Percentiles rank a stretch among this genome's conserved stretches.
phyloP scores from a whole-genome alignment of 2,797 vertebrate genomes.

The Rhynchotus rufescens region DNA sequence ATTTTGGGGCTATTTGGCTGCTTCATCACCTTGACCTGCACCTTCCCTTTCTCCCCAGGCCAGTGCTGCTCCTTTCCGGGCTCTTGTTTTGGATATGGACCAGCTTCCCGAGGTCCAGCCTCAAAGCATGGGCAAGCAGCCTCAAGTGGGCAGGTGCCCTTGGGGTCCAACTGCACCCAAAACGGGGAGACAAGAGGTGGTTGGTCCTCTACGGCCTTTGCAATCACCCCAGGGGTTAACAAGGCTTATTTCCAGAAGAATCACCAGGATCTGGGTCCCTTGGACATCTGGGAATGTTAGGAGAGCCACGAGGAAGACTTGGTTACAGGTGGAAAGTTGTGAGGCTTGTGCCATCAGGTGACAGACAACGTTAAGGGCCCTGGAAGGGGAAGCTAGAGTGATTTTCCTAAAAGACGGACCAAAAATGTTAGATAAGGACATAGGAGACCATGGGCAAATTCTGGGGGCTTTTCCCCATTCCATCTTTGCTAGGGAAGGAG shows the following conservation, averaged over 20 bases:
- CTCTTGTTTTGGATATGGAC: neutral
- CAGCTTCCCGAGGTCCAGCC: neutral
- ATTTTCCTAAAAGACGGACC: neutral
- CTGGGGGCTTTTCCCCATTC: neutral
- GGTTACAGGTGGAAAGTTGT: neutral
- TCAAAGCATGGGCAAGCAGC: neutral
- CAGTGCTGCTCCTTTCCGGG: neutral
- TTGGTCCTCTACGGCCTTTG: neutral
- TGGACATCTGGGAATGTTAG: neutral
- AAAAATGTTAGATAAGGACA: neutral
- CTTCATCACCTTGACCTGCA: fast-evolving
- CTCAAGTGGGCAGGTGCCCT: neutral
- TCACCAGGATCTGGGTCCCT: neutral
- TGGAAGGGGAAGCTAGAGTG: neutral
- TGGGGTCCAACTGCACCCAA: neutral
- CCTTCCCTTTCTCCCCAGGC: neutral
- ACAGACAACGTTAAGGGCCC: no score
- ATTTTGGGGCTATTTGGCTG: neutral
- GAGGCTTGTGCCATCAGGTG: neutral
- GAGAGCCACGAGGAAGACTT: neutral
- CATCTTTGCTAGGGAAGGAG: neutral
- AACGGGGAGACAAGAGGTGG: neutral
- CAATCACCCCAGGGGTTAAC: neutral
- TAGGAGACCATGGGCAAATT: neutral
- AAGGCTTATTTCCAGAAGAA: neutral